Evolutionary conservation across 2,888 invertebrate species (phyloP).

Genomic region (Philereme vetulata): DNA sequence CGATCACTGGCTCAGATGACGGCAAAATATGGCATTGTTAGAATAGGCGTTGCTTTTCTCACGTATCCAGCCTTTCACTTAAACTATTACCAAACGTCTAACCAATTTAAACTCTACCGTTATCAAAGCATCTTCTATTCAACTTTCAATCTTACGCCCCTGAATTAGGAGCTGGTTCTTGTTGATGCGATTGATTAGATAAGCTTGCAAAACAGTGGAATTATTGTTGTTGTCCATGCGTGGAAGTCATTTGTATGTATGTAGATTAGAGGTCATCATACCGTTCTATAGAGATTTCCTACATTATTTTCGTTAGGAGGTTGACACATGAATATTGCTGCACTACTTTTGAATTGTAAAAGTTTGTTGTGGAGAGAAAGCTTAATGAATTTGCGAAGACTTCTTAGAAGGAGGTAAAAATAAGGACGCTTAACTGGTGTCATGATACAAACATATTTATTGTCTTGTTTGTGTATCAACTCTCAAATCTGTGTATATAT

Average conservation of each 20-base stretch:
- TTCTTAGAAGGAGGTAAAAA: background rate
- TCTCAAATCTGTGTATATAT: no score
- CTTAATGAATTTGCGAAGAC: conserved; percentile 33
- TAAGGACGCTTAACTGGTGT: background rate
- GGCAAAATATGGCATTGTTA: conserved; percentile 80
- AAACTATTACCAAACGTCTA: conserved; percentile 72
- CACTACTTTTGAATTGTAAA: conserved; percentile 53
- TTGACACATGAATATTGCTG: conserved; percentile 65
- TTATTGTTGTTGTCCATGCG: conserved; percentile 78
- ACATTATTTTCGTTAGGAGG: conserved; percentile 56
- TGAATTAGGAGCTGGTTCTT: conserved; percentile 32
- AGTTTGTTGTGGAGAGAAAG: conserved; percentile 40
- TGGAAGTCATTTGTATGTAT: conserved; percentile 79
- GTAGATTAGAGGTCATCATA: conserved; percentile 81
- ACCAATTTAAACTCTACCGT: conserved; percentile 38
- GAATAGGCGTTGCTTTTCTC: conserved; percentile 78
- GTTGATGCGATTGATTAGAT: conserved; percentile 16
- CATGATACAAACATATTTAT: background rate
- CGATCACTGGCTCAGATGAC: conserved; percentile 76
- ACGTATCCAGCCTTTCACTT: conserved; percentile 80
- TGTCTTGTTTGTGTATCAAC: background rate
- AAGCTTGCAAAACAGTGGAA: conserved; percentile 59
- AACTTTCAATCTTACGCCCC: conserved; percentile 52
- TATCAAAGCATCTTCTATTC: conserved; percentile 17
- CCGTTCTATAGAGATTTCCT: conserved; percentile 65